Evolutionary conservation across 1,140 invertebrate genomes (phyloP).

Genomic region (Drosophila equinoxialis): DNA sequence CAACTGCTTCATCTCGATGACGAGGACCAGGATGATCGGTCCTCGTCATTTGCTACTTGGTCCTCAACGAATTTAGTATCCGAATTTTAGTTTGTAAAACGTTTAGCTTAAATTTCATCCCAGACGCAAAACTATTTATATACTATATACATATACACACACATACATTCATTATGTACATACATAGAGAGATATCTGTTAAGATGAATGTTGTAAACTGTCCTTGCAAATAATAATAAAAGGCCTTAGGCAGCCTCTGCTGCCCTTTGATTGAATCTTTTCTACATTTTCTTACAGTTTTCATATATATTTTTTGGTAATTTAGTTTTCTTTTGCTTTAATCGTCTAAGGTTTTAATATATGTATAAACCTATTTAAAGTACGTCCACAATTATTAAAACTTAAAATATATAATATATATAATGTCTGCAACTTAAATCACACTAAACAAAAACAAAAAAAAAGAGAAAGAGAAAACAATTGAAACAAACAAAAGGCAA

Average conservation of each 20-base stretch:
- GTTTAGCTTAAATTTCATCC: conserved; percentile 2
- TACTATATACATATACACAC: background rate
- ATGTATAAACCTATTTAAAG: background rate
- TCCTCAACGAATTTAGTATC: conserved; percentile 7
- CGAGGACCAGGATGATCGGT: no score
- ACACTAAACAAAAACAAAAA: background rate
- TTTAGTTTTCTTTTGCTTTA: background rate
- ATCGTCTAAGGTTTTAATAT: background rate
- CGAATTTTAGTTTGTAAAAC: conserved; percentile 13
- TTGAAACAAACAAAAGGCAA: no score
- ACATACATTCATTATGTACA: background rate
- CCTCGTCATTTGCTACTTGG: background rate
- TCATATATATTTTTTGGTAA: conserved; percentile 14
- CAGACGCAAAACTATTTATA: conserved; percentile 10
- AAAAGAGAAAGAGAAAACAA: no score
- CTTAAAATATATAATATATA: background rate
- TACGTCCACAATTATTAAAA: background rate
- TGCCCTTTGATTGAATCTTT: no score
- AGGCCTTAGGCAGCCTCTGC: background rate
- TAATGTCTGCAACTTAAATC: conserved; percentile 1
- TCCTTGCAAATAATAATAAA: background rate
- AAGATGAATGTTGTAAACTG: background rate
- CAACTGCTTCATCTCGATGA: background rate
- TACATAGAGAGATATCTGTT: background rate
- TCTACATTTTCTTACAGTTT: background rate